These are phyloP conservation scores for Kudoa iwatai DNA, from an alignment of 30 jellyfish, hydroid and myxozoan species.

Conservation along the genomic window DNA sequence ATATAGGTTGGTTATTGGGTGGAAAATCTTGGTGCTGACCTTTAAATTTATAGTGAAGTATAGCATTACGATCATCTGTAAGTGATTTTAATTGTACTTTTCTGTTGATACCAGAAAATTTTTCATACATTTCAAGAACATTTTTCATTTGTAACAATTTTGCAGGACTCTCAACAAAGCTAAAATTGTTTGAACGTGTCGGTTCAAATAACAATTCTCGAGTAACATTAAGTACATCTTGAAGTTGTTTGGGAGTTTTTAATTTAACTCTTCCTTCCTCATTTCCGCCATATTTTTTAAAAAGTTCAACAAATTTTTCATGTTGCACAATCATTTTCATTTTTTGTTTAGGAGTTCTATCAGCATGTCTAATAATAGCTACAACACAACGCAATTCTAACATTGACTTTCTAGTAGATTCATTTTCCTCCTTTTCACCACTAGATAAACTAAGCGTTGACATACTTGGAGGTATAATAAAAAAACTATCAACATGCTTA, in stretches of 20 bases:
- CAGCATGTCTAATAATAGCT: constrained; percentile 82
- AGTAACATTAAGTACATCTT: constrained; percentile 58
- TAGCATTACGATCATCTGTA: constrained; percentile 45
- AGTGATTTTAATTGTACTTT: constrained; percentile 39
- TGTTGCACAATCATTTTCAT: constrained; percentile 81
- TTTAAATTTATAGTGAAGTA: constrained; percentile 29
- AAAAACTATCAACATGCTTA: background rate
- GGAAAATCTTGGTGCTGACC: constrained; percentile 14
- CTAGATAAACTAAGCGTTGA: too few species aligned
- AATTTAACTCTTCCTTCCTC: constrained; percentile 56
- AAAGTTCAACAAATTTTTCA: constrained; percentile 31
- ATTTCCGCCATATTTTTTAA: constrained; percentile 44
- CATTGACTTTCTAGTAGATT: constrained; percentile 22
- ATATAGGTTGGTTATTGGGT: constrained; percentile 7
- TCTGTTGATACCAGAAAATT: constrained; percentile 59
- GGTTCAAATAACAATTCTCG: constrained; percentile 16
- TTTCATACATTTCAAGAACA: constrained; percentile 85
- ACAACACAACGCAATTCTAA: constrained; percentile 70
- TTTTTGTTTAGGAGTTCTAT: constrained; percentile 85
- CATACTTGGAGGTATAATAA: too few species aligned
- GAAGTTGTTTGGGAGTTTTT: constrained; percentile 55
- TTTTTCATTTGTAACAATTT: constrained; percentile 62
- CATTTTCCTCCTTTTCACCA: background rate
- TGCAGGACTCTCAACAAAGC: constrained; percentile 24
- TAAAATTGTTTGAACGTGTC: constrained; percentile 2